These are phyloP conservation scores for Montipora capitata DNA, from an alignment of 92 coral and sea anemone genomes.

Conservation along the genomic window DNA sequence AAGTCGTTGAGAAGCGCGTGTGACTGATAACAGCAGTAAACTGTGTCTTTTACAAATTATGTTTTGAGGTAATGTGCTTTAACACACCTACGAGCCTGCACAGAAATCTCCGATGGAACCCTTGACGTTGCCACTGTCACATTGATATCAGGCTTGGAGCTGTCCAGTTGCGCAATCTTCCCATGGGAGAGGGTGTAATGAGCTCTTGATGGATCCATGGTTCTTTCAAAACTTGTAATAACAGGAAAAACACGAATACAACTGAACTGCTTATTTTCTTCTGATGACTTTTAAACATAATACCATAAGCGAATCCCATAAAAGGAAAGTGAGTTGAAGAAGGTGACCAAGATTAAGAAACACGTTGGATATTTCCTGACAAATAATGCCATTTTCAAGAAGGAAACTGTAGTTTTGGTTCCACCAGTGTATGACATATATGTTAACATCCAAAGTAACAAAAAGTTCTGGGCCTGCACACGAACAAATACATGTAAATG, in stretches of 20 bases:
- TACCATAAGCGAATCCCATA: too few relatives aligned
- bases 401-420: too few relatives aligned
- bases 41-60: background rate
- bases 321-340: too few relatives aligned
- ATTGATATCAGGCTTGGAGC: conserved; percentile 79
- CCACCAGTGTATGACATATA: too few relatives aligned
- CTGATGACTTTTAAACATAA: background rate
- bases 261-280: background rate
- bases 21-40: too few relatives aligned
- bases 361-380: too few relatives aligned
- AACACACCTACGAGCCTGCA: conserved; percentile 71
- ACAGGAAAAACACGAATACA: background rate
- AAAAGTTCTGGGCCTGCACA: too few relatives aligned
- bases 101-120: conserved; percentile 62
- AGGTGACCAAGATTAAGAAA: too few relatives aligned
- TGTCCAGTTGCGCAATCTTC: conserved; percentile 75
- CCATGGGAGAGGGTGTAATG: conserved; percentile 81
- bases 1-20: too few relatives aligned
- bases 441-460: too few relatives aligned
- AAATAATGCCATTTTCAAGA: too few relatives aligned
- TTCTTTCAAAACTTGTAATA: conserved; percentile 39
- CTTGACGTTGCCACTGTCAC: conserved; percentile 80
- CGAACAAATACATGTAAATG: too few relatives aligned
- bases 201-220: conserved; percentile 45
- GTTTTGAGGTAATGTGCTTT: background rate